Percentiles rank a stretch among this genome's conserved stretches.
Conservation (phyloP, 2,797 vertebrate species). For the Ptychobarbus kaznakovi region DNA sequence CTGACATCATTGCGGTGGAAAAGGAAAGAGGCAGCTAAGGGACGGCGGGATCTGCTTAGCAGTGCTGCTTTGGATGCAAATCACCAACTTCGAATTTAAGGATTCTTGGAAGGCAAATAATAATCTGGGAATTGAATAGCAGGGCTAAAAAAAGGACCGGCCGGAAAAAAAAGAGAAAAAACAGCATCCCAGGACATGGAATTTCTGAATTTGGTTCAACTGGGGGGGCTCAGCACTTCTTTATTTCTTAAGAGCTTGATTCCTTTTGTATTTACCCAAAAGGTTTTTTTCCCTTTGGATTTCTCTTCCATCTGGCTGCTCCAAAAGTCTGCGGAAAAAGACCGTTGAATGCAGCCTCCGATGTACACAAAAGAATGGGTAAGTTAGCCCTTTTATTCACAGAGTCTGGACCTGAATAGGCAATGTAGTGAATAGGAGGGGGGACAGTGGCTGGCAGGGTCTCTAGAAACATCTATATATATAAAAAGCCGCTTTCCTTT, state of each 20-base stretch:
- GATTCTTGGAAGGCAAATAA: slow-evolving; percentile 66
- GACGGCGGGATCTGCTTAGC: slow-evolving; percentile 58
- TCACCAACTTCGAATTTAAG: slow-evolving; percentile 78
- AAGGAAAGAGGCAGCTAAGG: slow-evolving; percentile 59
- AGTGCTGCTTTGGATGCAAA: slow-evolving; percentile 78
- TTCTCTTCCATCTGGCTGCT: slow-evolving; percentile 91
- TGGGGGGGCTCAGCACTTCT: slow-evolving; percentile 78
- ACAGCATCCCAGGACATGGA: slow-evolving; percentile 78
- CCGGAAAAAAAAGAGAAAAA: slow-evolving; percentile 50
- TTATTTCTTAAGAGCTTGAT: slow-evolving; percentile 79
- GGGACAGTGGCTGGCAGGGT: slow-evolving; percentile 29
- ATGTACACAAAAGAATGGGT: slow-evolving; percentile 99
- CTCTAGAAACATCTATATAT: slow-evolving; percentile 61
- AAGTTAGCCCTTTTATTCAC: slow-evolving; percentile 89
- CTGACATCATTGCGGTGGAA: slow-evolving; percentile 77
- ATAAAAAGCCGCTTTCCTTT: slow-evolving; percentile 40
- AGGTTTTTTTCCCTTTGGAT: slow-evolving; percentile 89
- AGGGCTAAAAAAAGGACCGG: slow-evolving; percentile 52
- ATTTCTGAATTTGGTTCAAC: slow-evolving; percentile 80
- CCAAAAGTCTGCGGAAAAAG: slow-evolving; percentile 89
- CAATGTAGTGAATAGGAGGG: slow-evolving; percentile 66
- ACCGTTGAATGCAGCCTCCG: slow-evolving; percentile 99
- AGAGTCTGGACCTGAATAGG: slow-evolving; percentile 78
- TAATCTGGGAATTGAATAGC: slow-evolving; percentile 46
- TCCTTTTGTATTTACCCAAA: slow-evolving; percentile 84